A percentile compares a stretch with the other conserved stretches of the same genome.
Evolutionary conservation across 2,797 vertebrate species (phyloP).

Genomic region (Vespertilio murinus): DNA sequence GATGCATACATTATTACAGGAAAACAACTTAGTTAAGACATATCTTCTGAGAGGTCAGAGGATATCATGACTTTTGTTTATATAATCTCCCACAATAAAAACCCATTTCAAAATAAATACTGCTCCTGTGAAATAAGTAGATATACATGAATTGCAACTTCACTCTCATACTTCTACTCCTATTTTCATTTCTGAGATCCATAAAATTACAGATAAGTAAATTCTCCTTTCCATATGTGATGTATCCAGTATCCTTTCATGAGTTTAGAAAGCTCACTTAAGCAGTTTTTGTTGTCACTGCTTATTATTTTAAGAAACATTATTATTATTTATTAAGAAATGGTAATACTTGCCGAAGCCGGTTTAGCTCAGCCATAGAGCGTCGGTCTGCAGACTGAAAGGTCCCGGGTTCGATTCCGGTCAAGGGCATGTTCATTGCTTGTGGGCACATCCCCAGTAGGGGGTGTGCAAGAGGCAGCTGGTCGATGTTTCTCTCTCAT

Average conservation of each 20-base stretch:
- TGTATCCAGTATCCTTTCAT: not conserved
- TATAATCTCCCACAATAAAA: not conserved
- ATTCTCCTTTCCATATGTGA: not conserved
- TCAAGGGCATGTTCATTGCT: too few species aligned
- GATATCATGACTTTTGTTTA: not conserved
- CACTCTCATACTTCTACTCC: not conserved
- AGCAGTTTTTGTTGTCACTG: not conserved
- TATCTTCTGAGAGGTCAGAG: not conserved
- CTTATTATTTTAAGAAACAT: not conserved
- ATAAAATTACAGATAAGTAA: not conserved
- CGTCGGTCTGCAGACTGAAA: too few species aligned
- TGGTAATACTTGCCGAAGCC: too few species aligned
- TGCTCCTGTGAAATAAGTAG: not conserved
- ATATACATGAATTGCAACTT: not conserved
- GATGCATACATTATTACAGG: not conserved
- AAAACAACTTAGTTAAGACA: not conserved
- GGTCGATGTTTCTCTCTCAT: too few species aligned
- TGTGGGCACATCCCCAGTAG: too few species aligned
- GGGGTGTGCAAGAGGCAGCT: too few species aligned
- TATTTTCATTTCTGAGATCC: not conserved
- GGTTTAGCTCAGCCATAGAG: too few species aligned
- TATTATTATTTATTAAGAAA: not conserved
- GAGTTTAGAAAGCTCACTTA: not conserved
- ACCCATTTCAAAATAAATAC: not conserved
- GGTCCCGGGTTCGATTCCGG: too few species aligned